Conservation (phyloP, 2,888 invertebrate species). For the Galeopsomyia nigrocyanea region DNA sequence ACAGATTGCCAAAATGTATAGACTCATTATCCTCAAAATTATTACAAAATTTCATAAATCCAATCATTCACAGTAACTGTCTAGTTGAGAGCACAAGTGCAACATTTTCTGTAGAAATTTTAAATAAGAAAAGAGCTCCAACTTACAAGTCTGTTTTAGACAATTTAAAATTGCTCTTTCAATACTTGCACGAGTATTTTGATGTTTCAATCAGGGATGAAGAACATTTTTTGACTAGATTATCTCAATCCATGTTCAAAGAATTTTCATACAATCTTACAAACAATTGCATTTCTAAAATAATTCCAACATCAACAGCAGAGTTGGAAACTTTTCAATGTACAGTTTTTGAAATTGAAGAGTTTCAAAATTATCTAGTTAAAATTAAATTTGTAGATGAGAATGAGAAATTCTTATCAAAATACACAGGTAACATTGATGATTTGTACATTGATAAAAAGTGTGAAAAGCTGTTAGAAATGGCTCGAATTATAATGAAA, state of each 20-base stretch:
- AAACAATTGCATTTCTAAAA: constrained; percentile 80
- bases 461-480: constrained; percentile 78
- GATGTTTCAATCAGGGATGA: constrained; percentile 69
- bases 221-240: constrained; percentile 70
- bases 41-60: constrained; percentile 72
- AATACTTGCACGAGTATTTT: constrained; percentile 73
- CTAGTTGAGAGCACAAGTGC: constrained; percentile 68
- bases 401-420: constrained; percentile 73
- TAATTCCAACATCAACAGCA: constrained; percentile 82
- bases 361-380: constrained; percentile 77
- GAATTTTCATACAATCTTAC: constrained; percentile 78
- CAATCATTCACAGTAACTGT: constrained; percentile 72
- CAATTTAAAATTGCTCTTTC: constrained; percentile 73
- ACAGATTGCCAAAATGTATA: constrained; percentile 71
- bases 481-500: constrained; percentile 81
- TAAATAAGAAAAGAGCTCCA: constrained; percentile 65
- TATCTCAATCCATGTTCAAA: constrained; percentile 70
- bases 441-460: constrained; percentile 83
- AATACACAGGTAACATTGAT: constrained; percentile 82
- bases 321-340: constrained; percentile 78
- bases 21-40: constrained; percentile 74
- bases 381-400: constrained; percentile 73
- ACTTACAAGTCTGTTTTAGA: constrained; percentile 72
- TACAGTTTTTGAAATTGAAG: constrained; percentile 75
- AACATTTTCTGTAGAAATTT: constrained; percentile 68